phyloP scores from a whole-genome alignment of 2,113 vertebrate genomes.

The Rhinoderma darwinii region DNA sequence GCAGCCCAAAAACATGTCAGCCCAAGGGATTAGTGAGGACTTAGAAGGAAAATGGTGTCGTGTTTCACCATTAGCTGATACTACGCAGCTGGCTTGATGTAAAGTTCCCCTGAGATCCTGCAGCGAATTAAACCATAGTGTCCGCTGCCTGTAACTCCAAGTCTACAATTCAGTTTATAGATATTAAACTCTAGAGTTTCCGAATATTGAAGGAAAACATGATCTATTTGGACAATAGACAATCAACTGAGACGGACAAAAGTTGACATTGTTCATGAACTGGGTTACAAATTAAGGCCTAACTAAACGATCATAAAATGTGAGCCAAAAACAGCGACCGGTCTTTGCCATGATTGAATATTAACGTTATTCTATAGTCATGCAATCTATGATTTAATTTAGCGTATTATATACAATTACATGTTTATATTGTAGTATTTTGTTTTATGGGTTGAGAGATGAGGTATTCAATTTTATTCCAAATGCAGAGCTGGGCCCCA shows the following conservation, averaged over 20 bases:
- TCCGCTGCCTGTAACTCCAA: conserved; percentile 62
- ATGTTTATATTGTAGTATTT: conserved; percentile 18
- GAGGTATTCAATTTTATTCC: background rate
- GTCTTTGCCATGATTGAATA: background rate
- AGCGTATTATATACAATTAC: conserved; percentile 31
- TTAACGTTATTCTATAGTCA: background rate
- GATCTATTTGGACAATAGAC: conserved; percentile 63
- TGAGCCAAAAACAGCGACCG: background rate
- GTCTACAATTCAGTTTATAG: conserved; percentile 59
- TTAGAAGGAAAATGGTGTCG: conserved; percentile 76
- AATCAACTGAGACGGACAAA: conserved; percentile 37
- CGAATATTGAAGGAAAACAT: conserved; percentile 63
- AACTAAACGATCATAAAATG: background rate
- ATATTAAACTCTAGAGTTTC: conserved; percentile 61
- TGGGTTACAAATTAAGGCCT: conserved; percentile 23
- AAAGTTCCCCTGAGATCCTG: conserved; percentile 70
- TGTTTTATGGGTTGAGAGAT: conserved; percentile 12
- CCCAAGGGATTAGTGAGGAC: conserved; percentile 77
- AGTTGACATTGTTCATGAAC: conserved; percentile 51
- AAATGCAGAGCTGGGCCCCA: background rate
- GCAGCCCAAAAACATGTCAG: conserved; percentile 75
- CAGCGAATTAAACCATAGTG: conserved; percentile 69
- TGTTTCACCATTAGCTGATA: conserved; percentile 73
- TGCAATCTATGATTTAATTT: conserved; percentile 18
- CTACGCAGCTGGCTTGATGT: conserved; percentile 69